A percentile compares a stretch with the other conserved stretches of the same genome.
phyloP scores from a whole-genome alignment of 2,888 invertebrate genomes.

The Stratiomys singularior region DNA sequence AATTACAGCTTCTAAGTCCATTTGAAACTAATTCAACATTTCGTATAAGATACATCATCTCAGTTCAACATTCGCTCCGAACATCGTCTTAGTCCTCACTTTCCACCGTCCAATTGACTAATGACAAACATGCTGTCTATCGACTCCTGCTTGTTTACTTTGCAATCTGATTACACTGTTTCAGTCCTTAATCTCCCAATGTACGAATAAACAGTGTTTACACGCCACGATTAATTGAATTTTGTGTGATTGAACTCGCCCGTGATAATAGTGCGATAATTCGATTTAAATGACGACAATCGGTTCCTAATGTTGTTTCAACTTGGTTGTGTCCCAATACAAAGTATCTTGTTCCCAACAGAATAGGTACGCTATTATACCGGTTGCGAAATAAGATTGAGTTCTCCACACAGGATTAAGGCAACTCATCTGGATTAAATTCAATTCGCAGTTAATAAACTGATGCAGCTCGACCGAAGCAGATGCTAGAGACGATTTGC shows the following conservation, averaged over 20 bases:
- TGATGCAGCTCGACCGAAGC: too few relatives aligned
- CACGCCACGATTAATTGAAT: background rate
- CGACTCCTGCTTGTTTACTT: background rate
- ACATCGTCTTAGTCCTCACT: background rate
- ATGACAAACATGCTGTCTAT: background rate
- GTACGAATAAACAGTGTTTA: background rate
- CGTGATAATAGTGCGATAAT: background rate
- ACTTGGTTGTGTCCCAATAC: too few relatives aligned
- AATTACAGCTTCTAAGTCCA: background rate
- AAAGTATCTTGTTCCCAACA: too few relatives aligned
- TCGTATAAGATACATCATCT: background rate
- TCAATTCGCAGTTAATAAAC: too few relatives aligned
- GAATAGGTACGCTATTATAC: too few relatives aligned
- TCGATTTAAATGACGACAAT: background rate
- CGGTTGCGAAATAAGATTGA: too few relatives aligned
- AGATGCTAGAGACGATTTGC: too few relatives aligned
- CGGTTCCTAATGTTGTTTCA: too few relatives aligned
- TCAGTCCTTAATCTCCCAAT: background rate
- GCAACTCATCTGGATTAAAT: too few relatives aligned
- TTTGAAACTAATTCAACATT: background rate
- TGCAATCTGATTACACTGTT: background rate
- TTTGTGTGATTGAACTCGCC: slow-evolving; percentile 1
- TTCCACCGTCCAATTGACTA: background rate
- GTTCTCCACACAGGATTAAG: too few relatives aligned
- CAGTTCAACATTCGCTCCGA: background rate